Evolutionary conservation across 2,888 invertebrate genomes (phyloP).

Genomic region (Drosophila helvetica): DNA sequence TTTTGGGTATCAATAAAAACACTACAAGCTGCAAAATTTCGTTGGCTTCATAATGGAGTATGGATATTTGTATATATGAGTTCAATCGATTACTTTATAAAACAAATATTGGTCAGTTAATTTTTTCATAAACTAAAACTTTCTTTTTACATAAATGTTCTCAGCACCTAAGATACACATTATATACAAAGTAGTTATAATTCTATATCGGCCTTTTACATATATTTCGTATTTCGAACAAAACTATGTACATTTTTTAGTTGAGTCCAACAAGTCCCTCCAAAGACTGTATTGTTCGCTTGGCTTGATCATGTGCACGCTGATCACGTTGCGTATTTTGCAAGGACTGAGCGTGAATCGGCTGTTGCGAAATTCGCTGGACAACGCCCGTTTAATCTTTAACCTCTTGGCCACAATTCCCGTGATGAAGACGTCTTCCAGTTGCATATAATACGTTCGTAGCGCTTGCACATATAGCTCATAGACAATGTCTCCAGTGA

Average conservation of each 20-base stretch:
- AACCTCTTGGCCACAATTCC: conserved; percentile 92
- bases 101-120: too few relatives aligned
- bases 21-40: too few relatives aligned
- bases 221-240: too few relatives aligned
- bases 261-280: conserved; percentile 93
- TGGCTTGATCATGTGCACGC: conserved; percentile 95
- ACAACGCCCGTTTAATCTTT: conserved; percentile 88
- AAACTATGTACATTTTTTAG: conserved; percentile 89
- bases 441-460: conserved; percentile 88
- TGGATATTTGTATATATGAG: too few relatives aligned
- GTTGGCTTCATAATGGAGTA: too few relatives aligned
- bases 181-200: too few relatives aligned
- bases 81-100: too few relatives aligned
- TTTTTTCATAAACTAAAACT: too few relatives aligned
- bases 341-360: conserved; percentile 91
- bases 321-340: conserved; percentile 91
- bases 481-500: conserved; percentile 89
- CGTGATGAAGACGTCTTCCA: conserved; percentile 96
- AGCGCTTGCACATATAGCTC: conserved; percentile 89
- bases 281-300: conserved; percentile 95
- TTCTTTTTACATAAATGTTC: too few relatives aligned
- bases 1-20: too few relatives aligned
- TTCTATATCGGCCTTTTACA: too few relatives aligned
- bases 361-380: conserved; percentile 91
- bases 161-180: too few relatives aligned